Base-by-base conservation (phyloP, 1,140 invertebrate genomes). In the Triops longicaudatus region DNA sequence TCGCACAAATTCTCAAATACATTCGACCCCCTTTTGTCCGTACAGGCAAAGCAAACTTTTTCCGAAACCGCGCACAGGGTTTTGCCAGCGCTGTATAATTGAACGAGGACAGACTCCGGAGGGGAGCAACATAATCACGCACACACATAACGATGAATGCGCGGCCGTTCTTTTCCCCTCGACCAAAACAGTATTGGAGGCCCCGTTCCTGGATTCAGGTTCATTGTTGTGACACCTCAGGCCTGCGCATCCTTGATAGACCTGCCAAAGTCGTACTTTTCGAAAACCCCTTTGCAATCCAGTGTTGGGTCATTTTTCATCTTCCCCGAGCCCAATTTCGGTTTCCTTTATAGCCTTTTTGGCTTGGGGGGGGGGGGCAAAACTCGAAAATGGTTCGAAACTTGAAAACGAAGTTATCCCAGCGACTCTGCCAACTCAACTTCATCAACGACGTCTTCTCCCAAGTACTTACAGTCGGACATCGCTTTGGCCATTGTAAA, bases 201-300 rank as follows among this genome's bases (percentile, higher is more conserved):
- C 50, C 22, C 50, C 7, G 7, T 7, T 63, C 22, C n/a, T 0
- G 14, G 17, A 63, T 63, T 63, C 50, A 37, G 50, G 22, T 22
- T 22, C 50, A 63, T 63, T 63, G 50, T 63, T 63, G 50, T 63
- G 50, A 63, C 50, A 63, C 50, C 50, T 63, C 50, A 63, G 50
- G 50, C 50, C 50, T 17, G 17, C 50, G 14, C 50, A n/a, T 63
- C 50, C 50, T 63, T 63, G 50, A 63, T 63, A 22, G 50, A 63
- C 50, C 50, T 63, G 31, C 31, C 31, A 37, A 37, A 63, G 10
- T n/a, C 10, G 50, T 6, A 22, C 6, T 14, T 7, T n/a, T 63
- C 50, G 10, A 9, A 63, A 63, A 63, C n/a, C 50, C 50, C 50
- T 37, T 37, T 37, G 31, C 50, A 63, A 63, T 6, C 50, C 14